phyloP scores from a whole-genome alignment of 2,888 invertebrate species.

The Synergus gifuensis region DNA sequence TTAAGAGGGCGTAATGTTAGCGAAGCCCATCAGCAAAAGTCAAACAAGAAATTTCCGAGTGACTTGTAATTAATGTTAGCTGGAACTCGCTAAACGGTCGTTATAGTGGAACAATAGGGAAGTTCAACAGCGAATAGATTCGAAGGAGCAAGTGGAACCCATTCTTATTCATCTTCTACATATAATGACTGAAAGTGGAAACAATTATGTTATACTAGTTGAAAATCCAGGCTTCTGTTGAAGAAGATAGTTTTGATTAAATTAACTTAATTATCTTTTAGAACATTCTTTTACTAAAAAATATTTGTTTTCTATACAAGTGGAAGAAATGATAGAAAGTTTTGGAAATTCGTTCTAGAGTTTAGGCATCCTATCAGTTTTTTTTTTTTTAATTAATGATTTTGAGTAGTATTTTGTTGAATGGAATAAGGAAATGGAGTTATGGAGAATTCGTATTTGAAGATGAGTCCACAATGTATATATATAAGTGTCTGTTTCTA shows the following conservation, averaged over 20 bases:
- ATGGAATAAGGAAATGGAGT: not conserved
- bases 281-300: not conserved
- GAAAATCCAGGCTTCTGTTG: not conserved
- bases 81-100: slow-evolving; percentile 33
- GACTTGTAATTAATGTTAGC: slow-evolving; percentile 15
- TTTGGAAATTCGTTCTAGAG: no score
- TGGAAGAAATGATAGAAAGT: no score
- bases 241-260: not conserved
- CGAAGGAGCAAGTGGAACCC: slow-evolving; percentile 9
- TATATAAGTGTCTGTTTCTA: not conserved
- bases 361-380: not conserved
- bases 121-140: slow-evolving; percentile 33
- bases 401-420: not conserved
- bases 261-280: not conserved
- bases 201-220: not conserved
- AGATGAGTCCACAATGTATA: not conserved
- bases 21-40: slow-evolving; percentile 30
- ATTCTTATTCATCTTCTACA: slow-evolving; percentile 23
- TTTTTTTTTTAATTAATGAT: not conserved
- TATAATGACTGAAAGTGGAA: not conserved
- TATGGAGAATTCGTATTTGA: slow-evolving; percentile 20
- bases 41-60: slow-evolving; percentile 21
- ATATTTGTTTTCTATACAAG: no score
- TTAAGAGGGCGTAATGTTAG: slow-evolving; percentile 9
- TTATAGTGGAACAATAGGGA: slow-evolving; percentile 33